Conservation (phyloP, 1,140 invertebrate genomes). For the Goniozus legneri region DNA sequence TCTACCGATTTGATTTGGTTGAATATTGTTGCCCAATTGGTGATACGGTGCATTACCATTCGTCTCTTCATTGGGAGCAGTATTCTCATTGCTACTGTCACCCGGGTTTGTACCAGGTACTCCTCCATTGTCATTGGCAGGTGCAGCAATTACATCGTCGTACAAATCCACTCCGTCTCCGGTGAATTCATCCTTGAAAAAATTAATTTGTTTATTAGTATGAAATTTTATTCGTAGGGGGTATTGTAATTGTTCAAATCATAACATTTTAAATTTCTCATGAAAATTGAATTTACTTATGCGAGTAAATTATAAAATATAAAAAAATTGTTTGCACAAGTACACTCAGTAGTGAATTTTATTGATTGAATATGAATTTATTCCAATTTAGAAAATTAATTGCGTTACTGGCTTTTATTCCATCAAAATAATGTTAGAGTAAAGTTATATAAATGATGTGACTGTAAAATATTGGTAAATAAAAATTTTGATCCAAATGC, state of each 20-base stretch:
- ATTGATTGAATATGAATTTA: too few species aligned
- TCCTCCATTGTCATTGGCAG: constrained; percentile 55
- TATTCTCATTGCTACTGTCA: constrained; percentile 39
- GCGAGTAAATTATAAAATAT: constrained; percentile 15
- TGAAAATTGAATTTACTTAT: constrained; percentile 1
- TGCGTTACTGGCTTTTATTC: too few species aligned
- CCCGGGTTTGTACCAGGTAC: constrained; percentile 40
- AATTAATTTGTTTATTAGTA: not conserved
- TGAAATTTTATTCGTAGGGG: too few species aligned
- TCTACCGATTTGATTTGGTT: constrained; percentile 68
- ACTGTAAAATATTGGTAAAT: too few species aligned
- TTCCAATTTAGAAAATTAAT: too few species aligned
- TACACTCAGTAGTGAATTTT: too few species aligned
- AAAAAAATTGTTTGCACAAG: constrained; percentile 13
- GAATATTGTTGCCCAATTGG: constrained; percentile 65
- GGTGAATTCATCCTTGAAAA: constrained; percentile 74
- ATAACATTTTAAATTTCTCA: too few species aligned
- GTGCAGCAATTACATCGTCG: constrained; percentile 89
- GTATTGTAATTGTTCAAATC: too few species aligned
- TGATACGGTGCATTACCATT: constrained; percentile 69
- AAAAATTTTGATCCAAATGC: too few species aligned
- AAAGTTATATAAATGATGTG: too few species aligned
- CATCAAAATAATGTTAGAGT: too few species aligned
- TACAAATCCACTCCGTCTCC: constrained; percentile 91
- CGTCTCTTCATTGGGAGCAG: constrained; percentile 60